Base-by-base conservation (phyloP, 2,797 vertebrate genomes). In the Molossus alvarezi region DNA sequence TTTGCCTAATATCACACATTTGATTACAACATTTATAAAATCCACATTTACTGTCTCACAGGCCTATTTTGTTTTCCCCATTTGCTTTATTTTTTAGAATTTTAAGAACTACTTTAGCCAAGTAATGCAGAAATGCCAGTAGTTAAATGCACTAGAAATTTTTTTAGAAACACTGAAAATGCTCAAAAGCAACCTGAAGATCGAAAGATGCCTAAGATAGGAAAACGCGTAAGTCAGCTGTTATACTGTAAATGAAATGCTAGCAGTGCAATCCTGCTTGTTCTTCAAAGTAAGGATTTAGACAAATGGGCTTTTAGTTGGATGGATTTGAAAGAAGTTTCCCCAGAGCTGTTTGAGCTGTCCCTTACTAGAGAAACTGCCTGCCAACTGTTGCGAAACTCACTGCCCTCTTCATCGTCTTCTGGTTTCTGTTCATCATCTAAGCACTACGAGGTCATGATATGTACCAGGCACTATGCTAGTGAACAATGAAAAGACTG, bases 91-190 rank as follows among this genome's bases (percentile, higher is more conserved):
- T n/a, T 55, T 73, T 77, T 75, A 87, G n/a, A 33, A 76, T 80
- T 58, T 84, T 58, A 81, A 80, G 48, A 29, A 64, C 25, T 58
- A 48, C 85, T 69, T 91, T 71, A 81, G 18, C 58, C 76, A 94
- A 89, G 69, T 86, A 93, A 94, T 88, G 23, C 29, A 89, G 69
- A 94, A 83, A 72, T 71, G 6, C 41, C 27, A 51, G 60, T 69
- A 51, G 11, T 53, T 84, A 33, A 88, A 62, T 84, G 53, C 18
- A 25, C 64, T 77, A n/a, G 53, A n/a, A n/a, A 10, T 33, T 33
- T 33, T 33, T 33, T 33, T 33, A 33, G 33, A 33, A 33, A 33
- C 37, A 60, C 77, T 79, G 73, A 81, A 60, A 95, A 88, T 65
- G 20, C 45, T 94, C 21, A 29, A 81, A 79, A 77, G 27, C 58